A percentile compares a stretch with the other conserved stretches of the same genome.
Evolutionary conservation across 2,888 invertebrate species (phyloP).

Genomic region (Plutella xylostella): DNA sequence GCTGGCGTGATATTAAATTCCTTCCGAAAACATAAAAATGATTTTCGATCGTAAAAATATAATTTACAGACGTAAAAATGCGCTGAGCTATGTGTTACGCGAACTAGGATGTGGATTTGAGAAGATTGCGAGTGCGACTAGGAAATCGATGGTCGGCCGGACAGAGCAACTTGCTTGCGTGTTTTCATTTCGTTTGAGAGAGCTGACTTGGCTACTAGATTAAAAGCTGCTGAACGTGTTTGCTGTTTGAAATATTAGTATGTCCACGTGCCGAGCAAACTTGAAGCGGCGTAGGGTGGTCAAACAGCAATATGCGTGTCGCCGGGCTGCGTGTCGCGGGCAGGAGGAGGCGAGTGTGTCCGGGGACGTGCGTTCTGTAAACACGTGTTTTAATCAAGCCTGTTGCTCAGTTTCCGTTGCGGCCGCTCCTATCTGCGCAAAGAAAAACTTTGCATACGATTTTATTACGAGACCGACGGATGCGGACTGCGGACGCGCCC

Average conservation of each 20-base stretch:
- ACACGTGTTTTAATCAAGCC: constrained; percentile 70
- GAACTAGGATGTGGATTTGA: constrained; percentile 10
- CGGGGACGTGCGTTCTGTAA: constrained; percentile 60
- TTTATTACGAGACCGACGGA: constrained; percentile 55
- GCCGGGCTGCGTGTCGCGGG: too few species aligned
- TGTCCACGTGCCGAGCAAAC: too few species aligned
- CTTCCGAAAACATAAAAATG: constrained; percentile 67
- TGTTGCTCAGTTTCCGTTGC: constrained; percentile 64
- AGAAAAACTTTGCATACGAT: constrained; percentile 70
- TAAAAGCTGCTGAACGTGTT: too few species aligned
- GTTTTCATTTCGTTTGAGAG: too few species aligned
- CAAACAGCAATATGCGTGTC: too few species aligned
- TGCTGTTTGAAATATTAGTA: too few species aligned
- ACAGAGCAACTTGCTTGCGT: too few species aligned
- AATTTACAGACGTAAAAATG: constrained; percentile 71
- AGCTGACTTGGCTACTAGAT: too few species aligned
- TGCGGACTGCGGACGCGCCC: constrained; percentile 55
- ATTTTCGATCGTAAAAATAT: constrained; percentile 71
- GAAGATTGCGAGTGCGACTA: constrained; percentile 5
- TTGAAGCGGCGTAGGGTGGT: too few species aligned
- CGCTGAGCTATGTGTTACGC: constrained; percentile 51
- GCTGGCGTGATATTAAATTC: constrained; percentile 69
- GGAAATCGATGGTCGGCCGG: too few species aligned
- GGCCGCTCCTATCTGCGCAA: constrained; percentile 54
- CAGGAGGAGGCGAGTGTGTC: too few species aligned